Percentiles rank a stretch among this genome's conserved stretches.
Evolutionary conservation across 1,140 invertebrate genomes (phyloP).

Genomic region (Formica selysi): DNA sequence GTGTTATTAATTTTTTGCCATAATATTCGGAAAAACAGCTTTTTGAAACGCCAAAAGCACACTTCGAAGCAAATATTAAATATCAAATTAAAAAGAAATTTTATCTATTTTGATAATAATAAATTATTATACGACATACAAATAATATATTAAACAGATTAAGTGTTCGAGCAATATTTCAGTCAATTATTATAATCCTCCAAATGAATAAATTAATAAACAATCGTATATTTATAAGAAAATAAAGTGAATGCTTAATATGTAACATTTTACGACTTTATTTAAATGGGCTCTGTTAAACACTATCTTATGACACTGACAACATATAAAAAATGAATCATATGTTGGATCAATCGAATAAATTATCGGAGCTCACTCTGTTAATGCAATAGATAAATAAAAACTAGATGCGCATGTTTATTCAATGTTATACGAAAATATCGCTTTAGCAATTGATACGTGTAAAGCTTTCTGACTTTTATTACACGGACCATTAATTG

Average conservation of each 20-base stretch:
- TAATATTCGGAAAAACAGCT: no score
- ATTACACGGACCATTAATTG: background rate
- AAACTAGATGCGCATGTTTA: background rate
- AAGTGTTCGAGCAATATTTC: background rate
- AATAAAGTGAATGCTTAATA: background rate
- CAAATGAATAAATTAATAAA: background rate
- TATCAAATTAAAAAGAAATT: no score
- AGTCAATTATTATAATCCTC: background rate
- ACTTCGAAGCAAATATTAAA: no score
- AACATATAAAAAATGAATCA: background rate
- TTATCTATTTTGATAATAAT: no score
- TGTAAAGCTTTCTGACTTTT: background rate
- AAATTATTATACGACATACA: no score
- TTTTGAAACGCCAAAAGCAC: no score
- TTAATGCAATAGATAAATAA: constrained; percentile 10
- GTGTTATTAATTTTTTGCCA: no score
- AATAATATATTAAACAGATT: background rate
- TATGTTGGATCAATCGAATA: background rate
- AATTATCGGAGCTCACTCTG: background rate
- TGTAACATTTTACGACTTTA: background rate
- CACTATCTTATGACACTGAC: background rate
- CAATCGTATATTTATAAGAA: background rate
- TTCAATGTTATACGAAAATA: constrained; percentile 15
- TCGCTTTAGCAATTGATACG: background rate
- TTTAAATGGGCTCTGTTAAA: background rate